These are phyloP conservation scores for Sinosuthora webbiana DNA, from an alignment of 2,113 vertebrate genomes.

Conservation along the genomic window DNA sequence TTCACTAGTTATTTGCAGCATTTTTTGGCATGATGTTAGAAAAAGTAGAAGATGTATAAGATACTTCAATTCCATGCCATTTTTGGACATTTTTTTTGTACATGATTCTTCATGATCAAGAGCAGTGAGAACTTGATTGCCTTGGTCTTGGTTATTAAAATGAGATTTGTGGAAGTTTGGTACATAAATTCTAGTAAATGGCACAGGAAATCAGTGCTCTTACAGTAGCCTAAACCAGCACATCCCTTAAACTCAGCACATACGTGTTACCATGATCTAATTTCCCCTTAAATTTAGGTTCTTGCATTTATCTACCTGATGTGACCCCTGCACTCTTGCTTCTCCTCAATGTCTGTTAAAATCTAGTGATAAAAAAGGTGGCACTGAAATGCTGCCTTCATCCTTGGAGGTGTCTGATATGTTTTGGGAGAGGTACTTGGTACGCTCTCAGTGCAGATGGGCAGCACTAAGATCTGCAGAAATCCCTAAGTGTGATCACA, in stretches of 20 bases:
- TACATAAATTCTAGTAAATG: not conserved
- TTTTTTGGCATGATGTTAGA: not conserved
- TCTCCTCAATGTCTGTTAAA: not conserved
- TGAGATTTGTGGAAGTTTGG: not conserved
- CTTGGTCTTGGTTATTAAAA: not conserved
- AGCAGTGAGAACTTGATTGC: not conserved
- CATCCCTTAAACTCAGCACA: not conserved
- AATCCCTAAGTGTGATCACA: not conserved
- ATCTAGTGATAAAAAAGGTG: not conserved
- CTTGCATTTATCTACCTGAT: not conserved
- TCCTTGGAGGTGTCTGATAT: not conserved
- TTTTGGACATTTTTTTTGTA: not conserved
- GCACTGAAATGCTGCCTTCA: not conserved
- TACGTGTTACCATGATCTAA: not conserved
- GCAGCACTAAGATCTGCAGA: not conserved
- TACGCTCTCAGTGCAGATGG: not conserved
- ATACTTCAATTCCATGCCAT: not conserved
- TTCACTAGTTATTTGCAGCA: not conserved
- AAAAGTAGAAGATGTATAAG: not conserved
- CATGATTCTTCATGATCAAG: not conserved
- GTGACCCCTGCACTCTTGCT: not conserved
- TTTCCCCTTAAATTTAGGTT: not conserved
- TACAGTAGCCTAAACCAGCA: not conserved
- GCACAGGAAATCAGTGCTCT: not conserved
- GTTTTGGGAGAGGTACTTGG: not conserved